Evolutionary conservation across 2,797 vertebrate genomes (phyloP), one percentile per base, ranked within the genome.

Genomic region (Cynopterus sphinx): DNA sequence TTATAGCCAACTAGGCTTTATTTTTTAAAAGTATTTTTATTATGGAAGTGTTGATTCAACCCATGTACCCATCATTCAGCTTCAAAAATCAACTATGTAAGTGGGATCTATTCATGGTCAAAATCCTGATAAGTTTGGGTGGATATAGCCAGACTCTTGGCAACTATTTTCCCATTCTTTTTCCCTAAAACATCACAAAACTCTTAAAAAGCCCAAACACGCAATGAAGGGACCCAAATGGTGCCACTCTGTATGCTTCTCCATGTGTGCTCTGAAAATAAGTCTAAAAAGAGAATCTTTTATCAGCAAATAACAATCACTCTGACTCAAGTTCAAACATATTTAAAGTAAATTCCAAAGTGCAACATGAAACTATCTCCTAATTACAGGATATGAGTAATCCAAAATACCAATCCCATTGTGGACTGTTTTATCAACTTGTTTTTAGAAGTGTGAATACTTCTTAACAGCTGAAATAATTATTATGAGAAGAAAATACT

Each of bases 331-430:
- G 77, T 36, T 94, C 55, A 84, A 36, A 85, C 31, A 97, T 94
- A 97, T 95, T 95, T 97, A 90, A 98, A 98, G 88, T 73, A 94
- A 91, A 97, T 94, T 97, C 95, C 96, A 97, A 91, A 55, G 81
- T 90, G 79, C 84, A 97, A 95, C 78, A 61, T 97, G 88, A 78
- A 91, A 87, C 61, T 9, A 63, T 55, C 96, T 96, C 31, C 93
- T 70, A 86, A 87, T 92, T 92, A 74, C 2, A 87, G 28, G 13
- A 68, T 26, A 33, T 19, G 26, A 83, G 39, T 65, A 89, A 78
- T 89, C 73, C 88, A 96, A 96, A 96, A 96, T 61, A 95, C 94
- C 94, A 90, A 95, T 84, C 74, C 75, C 75, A 95, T 33, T 73
- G 91, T 41, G 75, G 75, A 89, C 75, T 12, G 33, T 75, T 96